Evolutionary conservation across 2,888 invertebrate species (phyloP).

Genomic region (Aphidius colemani): DNA sequence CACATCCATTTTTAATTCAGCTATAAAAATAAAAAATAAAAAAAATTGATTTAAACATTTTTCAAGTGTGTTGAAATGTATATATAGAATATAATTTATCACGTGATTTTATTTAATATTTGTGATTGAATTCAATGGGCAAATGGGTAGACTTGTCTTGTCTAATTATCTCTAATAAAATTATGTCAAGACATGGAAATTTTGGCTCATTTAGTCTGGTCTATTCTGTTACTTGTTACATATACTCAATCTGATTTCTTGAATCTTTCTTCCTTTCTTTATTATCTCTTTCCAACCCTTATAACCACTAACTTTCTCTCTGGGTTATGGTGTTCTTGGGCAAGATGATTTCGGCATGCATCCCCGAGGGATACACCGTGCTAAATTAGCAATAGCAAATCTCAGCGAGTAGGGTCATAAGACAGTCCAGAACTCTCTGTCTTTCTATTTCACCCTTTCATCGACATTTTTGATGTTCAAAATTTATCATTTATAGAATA

Average conservation of each 20-base stretch:
- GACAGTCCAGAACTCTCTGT: conserved; percentile 1
- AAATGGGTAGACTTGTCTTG: conserved; percentile 52
- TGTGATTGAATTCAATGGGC: conserved; percentile 58
- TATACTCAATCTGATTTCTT: no score
- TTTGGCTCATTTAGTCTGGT: conserved; percentile 42
- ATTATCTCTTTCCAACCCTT: conserved; percentile 13
- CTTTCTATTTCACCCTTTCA: no score
- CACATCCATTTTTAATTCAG: conserved; percentile 95
- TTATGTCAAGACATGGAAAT: conserved; percentile 57
- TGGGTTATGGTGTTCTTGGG: not conserved
- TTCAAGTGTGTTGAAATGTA: not conserved
- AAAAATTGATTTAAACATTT: conserved; percentile 54
- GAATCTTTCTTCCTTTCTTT: conserved; percentile 14
- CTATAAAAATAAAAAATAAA: conserved; percentile 63
- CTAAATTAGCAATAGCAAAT: conserved; percentile 60
- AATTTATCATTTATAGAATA: no score
- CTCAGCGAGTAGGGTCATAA: conserved; percentile 46
- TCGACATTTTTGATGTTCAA: no score
- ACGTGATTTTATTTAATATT: conserved; percentile 17
- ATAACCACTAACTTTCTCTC: conserved; percentile 4
- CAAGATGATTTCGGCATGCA: conserved; percentile 29
- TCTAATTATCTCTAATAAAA: conserved; percentile 60
- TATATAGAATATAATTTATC: not conserved
- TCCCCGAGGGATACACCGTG: conserved; percentile 52
- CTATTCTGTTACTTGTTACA: no score